Evolutionary conservation across 2,888 invertebrate genomes (phyloP).

Genomic region (Barypeithes pellucidus): DNA sequence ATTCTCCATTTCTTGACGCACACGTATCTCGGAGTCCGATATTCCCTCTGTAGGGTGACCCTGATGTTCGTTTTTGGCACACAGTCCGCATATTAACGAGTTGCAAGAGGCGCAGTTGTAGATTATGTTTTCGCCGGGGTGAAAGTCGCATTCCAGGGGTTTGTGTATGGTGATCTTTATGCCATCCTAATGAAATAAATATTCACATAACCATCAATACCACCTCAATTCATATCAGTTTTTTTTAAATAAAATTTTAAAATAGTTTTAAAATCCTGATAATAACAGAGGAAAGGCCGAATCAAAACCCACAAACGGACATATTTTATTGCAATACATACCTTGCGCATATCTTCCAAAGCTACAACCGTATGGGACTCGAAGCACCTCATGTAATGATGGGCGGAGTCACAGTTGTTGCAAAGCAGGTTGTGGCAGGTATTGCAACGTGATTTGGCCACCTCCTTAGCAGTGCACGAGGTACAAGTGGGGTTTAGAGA

Average conservation of each 20-base stretch:
- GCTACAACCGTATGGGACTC: constrained; percentile 94
- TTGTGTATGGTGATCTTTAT: constrained; percentile 90
- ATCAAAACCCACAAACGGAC: no score
- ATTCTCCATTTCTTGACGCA: constrained; percentile 84
- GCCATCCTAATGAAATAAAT: constrained; percentile 73
- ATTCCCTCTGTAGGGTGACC: constrained; percentile 90
- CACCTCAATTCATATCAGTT: no score
- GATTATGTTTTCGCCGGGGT: constrained; percentile 87
- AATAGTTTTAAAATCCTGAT: no score
- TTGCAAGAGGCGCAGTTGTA: constrained; percentile 91
- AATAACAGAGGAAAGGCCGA: no score
- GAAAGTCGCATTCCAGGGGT: constrained; percentile 88
- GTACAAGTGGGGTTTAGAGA: constrained; percentile 83
- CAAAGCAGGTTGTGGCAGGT: constrained; percentile 96
- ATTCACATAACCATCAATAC: no score
- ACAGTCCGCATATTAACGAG: constrained; percentile 91
- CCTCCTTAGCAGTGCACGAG: constrained; percentile 96
- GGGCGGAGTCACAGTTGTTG: constrained; percentile 94
- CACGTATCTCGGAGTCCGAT: constrained; percentile 82
- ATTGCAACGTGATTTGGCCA: constrained; percentile 93
- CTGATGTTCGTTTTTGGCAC: constrained; percentile 87
- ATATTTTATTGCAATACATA: no score
- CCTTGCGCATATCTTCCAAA: constrained; percentile 87
- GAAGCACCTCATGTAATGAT: constrained; percentile 97
- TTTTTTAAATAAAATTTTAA: no score